A percentile compares a stretch with the other conserved stretches of the same genome.
These are phyloP conservation scores for Esox niger DNA, from an alignment of 2,113 vertebrate genomes.

Conservation along the genomic window DNA sequence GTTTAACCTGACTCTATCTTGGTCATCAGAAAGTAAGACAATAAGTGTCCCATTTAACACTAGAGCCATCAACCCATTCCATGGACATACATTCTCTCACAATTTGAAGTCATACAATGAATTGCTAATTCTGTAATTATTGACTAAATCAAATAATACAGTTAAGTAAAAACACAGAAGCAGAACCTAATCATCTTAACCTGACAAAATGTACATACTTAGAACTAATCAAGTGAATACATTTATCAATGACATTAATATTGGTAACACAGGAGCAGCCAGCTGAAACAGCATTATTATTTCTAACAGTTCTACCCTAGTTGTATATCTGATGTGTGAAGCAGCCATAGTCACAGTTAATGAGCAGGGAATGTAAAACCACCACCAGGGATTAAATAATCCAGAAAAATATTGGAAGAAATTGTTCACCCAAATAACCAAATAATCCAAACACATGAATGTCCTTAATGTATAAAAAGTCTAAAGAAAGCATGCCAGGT, in stretches of 20 bases:
- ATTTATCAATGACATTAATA: background rate
- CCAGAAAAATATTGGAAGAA: too few relatives aligned
- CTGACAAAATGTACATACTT: conserved; percentile 23
- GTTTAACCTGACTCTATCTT: too few relatives aligned
- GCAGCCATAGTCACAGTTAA: too few relatives aligned
- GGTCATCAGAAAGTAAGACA: too few relatives aligned
- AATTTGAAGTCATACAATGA: conserved; percentile 5
- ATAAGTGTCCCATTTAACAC: too few relatives aligned
- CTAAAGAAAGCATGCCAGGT: too few relatives aligned
- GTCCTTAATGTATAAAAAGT: too few relatives aligned
- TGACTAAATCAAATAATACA: background rate
- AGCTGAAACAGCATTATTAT: conserved; percentile 38
- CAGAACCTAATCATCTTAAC: background rate
- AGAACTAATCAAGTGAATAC: conserved; percentile 23
- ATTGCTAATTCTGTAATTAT: conserved; percentile 1
- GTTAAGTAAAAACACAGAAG: background rate
- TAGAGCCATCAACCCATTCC: background rate
- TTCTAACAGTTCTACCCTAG: conserved; percentile 4
- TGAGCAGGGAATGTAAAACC: too few relatives aligned
- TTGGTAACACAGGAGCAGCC: conserved; percentile 40
- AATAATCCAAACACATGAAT: too few relatives aligned
- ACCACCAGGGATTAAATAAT: too few relatives aligned
- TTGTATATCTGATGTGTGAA: too few relatives aligned
- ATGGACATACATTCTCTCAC: conserved; percentile 14
- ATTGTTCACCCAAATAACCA: too few relatives aligned